Evolutionary conservation across 2,113 vertebrate species (phyloP).

Genomic region (Acanthisitta chloris): DNA sequence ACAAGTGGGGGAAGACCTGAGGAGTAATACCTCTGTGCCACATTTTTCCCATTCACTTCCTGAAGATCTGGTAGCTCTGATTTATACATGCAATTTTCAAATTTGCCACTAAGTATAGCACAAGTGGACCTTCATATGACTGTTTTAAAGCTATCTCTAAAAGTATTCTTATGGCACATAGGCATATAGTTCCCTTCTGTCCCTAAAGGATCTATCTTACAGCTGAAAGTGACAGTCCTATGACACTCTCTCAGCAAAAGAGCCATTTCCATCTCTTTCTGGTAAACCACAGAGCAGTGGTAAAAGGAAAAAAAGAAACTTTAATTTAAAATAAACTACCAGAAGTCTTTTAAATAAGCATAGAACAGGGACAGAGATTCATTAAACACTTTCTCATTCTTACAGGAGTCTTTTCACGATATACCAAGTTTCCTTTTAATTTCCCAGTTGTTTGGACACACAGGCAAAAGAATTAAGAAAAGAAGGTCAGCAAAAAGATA

Average conservation of each 20-base stretch:
- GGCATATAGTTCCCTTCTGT: not conserved
- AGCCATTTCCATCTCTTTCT: not conserved
- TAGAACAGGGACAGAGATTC: not conserved
- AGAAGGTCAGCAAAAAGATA: not conserved
- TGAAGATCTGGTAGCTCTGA: not conserved
- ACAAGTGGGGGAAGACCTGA: not conserved
- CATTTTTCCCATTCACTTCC: not conserved
- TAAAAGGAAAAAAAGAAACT: not conserved
- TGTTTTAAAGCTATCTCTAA: not conserved
- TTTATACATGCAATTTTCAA: not conserved
- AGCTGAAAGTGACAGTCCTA: not conserved
- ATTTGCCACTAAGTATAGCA: not conserved
- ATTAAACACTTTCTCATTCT: not conserved
- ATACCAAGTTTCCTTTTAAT: slow-evolving; percentile 20
- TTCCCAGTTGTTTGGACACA: slow-evolving; percentile 20
- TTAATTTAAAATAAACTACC: not conserved
- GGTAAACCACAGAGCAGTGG: not conserved
- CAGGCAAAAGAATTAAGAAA: not conserved
- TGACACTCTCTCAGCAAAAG: not conserved
- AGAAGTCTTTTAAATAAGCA: not conserved
- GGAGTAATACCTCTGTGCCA: not conserved
- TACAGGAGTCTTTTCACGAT: not conserved
- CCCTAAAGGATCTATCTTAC: not conserved
- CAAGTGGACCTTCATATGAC: not conserved
- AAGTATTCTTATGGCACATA: not conserved